Base-by-base conservation (phyloP, 1,140 invertebrate genomes). In the Scaptomyza graminum region DNA sequence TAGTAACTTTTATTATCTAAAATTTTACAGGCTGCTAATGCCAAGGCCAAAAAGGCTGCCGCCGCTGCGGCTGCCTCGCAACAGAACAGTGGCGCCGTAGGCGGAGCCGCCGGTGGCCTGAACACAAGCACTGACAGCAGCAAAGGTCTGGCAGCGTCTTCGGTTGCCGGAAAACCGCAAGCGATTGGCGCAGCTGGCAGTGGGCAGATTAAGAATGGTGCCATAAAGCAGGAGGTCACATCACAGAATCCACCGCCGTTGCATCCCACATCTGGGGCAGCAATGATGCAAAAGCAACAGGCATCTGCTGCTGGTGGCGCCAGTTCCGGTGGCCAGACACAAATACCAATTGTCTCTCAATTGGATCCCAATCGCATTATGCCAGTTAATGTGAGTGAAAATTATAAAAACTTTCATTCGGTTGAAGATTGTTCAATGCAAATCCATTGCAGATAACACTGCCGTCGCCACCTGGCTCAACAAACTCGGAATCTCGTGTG, bases 381-480 rank as follows among this genome's bases (percentile, higher is more conserved):
- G 79, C 91, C 90, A 49, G 90, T 92, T 6, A 91, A 92, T 65
- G 90, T 91, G 44, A 83, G 90, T 9, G 18, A 11, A 11, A 4
- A 11, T 22, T 3, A 15, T 39, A 9, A 12, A 9, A 3, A 16
- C 11, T 0, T 28, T 6, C 5, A 0, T 5, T 5, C 68, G 67
- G 92, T 79, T 13, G n/a, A 5, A 31, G 1, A 31, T 6, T 31
- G 1, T 7, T 31, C 11, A n/a, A n/a, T 16, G 9, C 5, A 28
- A 34, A 56, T 72, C 9, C 31, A 18, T 72, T 67, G 2, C 31
- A 91, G 90, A 91, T 91, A 31, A 91, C 90, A 5, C 92, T 97
- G 74, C 96, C 96, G 39, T 94, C 95, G 46, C 95, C 95, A 70
- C 93, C 94, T 28, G 94, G 94, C 57, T 93, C 94, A 43, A 93